Percentiles rank a stretch among this genome's conserved stretches.
These are phyloP conservation scores for Trachelus iudaicus DNA, from an alignment of 2,888 invertebrate genomes.

Conservation along the genomic window DNA sequence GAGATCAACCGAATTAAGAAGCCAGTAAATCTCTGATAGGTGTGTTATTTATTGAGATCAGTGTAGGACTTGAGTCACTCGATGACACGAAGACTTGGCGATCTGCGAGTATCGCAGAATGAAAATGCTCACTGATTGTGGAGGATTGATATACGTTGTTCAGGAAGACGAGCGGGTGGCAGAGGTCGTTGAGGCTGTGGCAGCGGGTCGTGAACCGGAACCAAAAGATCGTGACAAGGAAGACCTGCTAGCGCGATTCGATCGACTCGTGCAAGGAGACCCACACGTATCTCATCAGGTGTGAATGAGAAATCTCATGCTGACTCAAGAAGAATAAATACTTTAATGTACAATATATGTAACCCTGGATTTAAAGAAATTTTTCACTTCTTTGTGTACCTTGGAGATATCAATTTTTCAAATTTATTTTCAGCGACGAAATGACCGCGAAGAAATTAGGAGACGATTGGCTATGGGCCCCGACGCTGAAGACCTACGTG, in stretches of 20 bases:
- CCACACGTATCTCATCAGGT: conserved; percentile 43
- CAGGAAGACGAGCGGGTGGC: conserved; percentile 48
- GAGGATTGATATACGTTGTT: conserved; percentile 38
- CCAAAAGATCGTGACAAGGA: conserved; percentile 51
- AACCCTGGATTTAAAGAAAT: background rate
- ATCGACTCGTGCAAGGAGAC: conserved; percentile 50
- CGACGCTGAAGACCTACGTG: conserved; percentile 81
- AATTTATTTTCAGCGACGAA: conserved; percentile 75
- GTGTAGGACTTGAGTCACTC: background rate
- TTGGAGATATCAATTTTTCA: conserved; percentile 1
- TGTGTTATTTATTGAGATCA: background rate
- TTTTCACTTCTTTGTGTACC: background rate
- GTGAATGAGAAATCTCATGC: conserved; percentile 21
- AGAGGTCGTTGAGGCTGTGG: conserved; percentile 47
- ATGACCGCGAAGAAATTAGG: conserved; percentile 93
- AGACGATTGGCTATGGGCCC: conserved; percentile 87
- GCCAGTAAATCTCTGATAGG: background rate
- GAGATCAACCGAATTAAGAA: background rate
- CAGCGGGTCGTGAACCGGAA: conserved; percentile 42
- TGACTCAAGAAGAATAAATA: conserved; percentile 1
- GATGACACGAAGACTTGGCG: background rate
- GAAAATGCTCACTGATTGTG: conserved; percentile 18
- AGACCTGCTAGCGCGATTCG: conserved; percentile 56
- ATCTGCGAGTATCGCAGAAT: background rate
- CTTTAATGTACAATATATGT: background rate